A percentile compares a stretch with the other conserved stretches of the same genome.
phyloP scores from a whole-genome alignment of 92 coral and sea anemone species.

The Pocillopora grandis region DNA sequence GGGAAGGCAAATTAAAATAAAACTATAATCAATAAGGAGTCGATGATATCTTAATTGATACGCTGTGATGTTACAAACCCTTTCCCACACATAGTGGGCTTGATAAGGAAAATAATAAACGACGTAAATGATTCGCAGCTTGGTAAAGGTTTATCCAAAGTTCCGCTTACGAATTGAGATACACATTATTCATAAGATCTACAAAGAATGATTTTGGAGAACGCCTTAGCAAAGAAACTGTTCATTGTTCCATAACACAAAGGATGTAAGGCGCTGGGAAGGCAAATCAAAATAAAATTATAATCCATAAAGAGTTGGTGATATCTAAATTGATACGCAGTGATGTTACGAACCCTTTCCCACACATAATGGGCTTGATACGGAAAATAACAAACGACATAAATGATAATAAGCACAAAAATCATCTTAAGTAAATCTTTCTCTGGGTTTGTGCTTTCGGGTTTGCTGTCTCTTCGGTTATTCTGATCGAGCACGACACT shows the following conservation, averaged over 20 bases:
- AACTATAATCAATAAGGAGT: constrained; percentile 30
- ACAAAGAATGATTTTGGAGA: constrained; percentile 49
- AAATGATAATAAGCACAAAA: constrained; percentile 29
- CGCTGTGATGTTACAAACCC: constrained; percentile 3
- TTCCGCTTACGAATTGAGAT: background rate
- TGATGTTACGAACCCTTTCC: constrained; percentile 18
- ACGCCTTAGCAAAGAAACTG: constrained; percentile 60
- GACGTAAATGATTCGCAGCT: too few species aligned
- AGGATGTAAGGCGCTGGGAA: constrained; percentile 66
- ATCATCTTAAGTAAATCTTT: constrained; percentile 64
- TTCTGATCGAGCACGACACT: background rate
- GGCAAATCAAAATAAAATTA: constrained; percentile 48
- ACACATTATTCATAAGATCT: background rate
- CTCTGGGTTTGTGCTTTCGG: constrained; percentile 32
- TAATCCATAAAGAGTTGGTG: constrained; percentile 28
- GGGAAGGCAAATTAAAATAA: constrained; percentile 58
- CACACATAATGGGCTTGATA: constrained; percentile 26
- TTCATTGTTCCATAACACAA: constrained; percentile 71
- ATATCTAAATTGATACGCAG: constrained; percentile 23
- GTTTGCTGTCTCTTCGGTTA: constrained; percentile 8
- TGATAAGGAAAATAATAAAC: too few species aligned
- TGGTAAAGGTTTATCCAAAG: too few species aligned
- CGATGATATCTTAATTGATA: constrained; percentile 30
- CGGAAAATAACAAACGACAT: too few species aligned
- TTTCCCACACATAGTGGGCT: constrained; percentile 39